A percentile compares a stretch with the other conserved stretches of the same genome.
Evolutionary conservation across 2,888 invertebrate species (phyloP).

Genomic region (Euzophera pinguis): DNA sequence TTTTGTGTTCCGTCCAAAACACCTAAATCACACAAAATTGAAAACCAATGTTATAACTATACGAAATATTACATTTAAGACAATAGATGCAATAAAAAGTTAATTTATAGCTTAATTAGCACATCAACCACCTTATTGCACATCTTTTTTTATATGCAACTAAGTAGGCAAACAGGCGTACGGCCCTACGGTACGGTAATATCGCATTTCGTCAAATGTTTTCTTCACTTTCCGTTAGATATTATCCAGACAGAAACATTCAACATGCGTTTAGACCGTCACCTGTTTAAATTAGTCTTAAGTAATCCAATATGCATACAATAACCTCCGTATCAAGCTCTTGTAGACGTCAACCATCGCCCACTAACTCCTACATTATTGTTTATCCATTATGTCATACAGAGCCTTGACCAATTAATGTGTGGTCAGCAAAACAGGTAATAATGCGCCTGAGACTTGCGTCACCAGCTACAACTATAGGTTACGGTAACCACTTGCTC

Average conservation of each 20-base stretch:
- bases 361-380: slow-evolving; percentile 18
- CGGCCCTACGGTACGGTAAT: no score
- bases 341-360: slow-evolving; percentile 1
- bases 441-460: no score
- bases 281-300: background rate
- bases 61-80: no score
- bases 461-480: background rate
- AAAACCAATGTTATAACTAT: no score
- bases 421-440: background rate
- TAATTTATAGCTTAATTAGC: no score
- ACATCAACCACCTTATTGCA: no score
- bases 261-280: background rate
- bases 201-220: background rate
- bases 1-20: slow-evolving; percentile 39
- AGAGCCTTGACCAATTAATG: slow-evolving; percentile 19
- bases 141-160: no score
- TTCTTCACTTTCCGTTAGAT: no score
- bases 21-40: no score
- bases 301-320: background rate
- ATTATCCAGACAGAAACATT: no score
- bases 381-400: slow-evolving; percentile 17
- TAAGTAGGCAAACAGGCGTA: no score
- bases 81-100: no score
- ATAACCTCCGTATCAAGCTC: background rate
- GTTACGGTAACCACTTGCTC: background rate